phyloP scores from a whole-genome alignment of 2,888 invertebrate genomes.

The Acanthosepion pharaonis region DNA sequence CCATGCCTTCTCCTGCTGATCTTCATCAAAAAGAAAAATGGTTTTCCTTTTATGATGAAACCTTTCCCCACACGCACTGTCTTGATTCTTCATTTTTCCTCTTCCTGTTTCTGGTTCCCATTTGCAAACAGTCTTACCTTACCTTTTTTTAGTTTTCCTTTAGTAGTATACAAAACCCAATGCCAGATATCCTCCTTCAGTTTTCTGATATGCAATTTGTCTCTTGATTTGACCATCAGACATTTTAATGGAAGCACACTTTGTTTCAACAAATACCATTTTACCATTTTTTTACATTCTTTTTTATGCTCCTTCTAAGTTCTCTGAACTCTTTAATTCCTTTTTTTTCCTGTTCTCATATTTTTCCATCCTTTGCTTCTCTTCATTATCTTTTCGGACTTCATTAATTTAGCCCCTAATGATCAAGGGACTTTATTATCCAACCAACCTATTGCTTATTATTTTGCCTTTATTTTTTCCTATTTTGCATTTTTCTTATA shows the following conservation, averaged over 20 bases:
- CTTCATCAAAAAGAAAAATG: too few species aligned
- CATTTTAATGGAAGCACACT: slow-evolving; percentile 16
- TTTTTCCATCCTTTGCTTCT: background rate
- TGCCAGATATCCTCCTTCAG: background rate
- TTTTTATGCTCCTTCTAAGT: background rate
- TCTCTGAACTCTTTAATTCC: background rate
- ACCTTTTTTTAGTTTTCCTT: background rate
- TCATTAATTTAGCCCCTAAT: background rate
- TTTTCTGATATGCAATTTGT: background rate
- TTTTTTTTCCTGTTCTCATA: background rate
- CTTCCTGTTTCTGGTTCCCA: background rate
- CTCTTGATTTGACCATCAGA: background rate
- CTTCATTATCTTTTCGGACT: background rate
- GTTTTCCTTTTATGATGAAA: too few species aligned
- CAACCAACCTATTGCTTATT: background rate
- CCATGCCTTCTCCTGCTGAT: too few species aligned
- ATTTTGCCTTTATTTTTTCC: background rate
- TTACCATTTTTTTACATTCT: background rate
- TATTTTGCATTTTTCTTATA: background rate
- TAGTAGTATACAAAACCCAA: background rate
- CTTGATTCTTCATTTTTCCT: background rate
- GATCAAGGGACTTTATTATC: background rate
- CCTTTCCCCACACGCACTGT: background rate
- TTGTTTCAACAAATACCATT: slow-evolving; percentile 5
- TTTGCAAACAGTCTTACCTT: background rate